These are phyloP conservation scores for Nomada lathburiana DNA, from an alignment of 2,888 invertebrate species.

Conservation along the genomic window DNA sequence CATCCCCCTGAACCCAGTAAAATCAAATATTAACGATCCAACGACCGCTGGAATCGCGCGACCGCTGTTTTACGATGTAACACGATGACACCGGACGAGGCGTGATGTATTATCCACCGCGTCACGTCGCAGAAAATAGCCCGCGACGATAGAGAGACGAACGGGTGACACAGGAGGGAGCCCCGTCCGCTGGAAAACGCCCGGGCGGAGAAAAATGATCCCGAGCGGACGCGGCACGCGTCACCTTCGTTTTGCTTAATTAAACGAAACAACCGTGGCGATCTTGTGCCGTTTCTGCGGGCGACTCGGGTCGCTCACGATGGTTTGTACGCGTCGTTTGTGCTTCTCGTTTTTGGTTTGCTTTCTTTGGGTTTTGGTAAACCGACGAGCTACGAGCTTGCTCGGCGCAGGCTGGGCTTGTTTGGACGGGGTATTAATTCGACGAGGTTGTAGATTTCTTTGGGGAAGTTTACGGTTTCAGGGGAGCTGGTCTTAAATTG, in stretches of 20 bases:
- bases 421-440: slow-evolving; percentile 5
- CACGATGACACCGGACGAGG: slow-evolving; percentile 39
- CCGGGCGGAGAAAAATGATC: slow-evolving; percentile 27
- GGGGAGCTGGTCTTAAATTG: too few relatives aligned
- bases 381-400: not conserved
- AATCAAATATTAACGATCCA: slow-evolving; percentile 73
- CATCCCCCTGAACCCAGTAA: slow-evolving; percentile 63
- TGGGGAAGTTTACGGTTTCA: not conserved
- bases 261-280: slow-evolving; percentile 37
- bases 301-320: not conserved
- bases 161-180: slow-evolving; percentile 6
- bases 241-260: slow-evolving; percentile 42
- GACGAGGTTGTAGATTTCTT: not conserved
- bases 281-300: slow-evolving; percentile 15
- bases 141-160: slow-evolving; percentile 38
- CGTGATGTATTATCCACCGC: slow-evolving; percentile 58
- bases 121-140: slow-evolving; percentile 54
- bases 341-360: not conserved
- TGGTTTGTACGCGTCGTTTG: slow-evolving; percentile 22
- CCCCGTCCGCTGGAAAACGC: not conserved
- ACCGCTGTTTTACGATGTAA: slow-evolving; percentile 57
- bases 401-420: not conserved
- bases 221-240: not conserved
- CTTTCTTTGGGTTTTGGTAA: not conserved
- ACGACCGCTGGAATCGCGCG: slow-evolving; percentile 39